Evolutionary conservation across 2,113 vertebrate species (phyloP).

Genomic region (Monarcha castaneiventris): DNA sequence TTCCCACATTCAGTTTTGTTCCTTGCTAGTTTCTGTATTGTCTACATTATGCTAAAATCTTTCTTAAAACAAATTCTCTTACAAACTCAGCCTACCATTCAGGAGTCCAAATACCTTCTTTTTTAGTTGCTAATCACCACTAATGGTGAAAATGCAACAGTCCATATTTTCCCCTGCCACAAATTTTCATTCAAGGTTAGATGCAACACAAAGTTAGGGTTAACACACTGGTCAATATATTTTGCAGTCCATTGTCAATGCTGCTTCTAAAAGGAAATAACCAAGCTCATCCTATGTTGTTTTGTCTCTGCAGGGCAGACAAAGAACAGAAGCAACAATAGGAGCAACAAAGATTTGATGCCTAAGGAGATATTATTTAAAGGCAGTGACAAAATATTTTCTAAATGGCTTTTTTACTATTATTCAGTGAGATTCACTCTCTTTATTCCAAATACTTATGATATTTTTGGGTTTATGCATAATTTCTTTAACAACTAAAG

Average conservation of each 20-base stretch:
- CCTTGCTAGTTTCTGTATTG: neutral
- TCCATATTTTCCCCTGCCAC: neutral
- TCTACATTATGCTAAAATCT: neutral
- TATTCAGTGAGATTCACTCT: neutral
- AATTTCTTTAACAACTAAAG: neutral
- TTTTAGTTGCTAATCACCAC: neutral
- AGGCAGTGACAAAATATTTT: neutral
- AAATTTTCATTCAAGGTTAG: neutral
- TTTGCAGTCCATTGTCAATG: neutral
- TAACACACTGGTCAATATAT: neutral
- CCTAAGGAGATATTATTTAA: neutral
- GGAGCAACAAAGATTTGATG: neutral
- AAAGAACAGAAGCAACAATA: neutral
- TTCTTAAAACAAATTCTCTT: neutral
- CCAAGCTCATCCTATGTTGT: neutral
- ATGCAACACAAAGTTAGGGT: neutral
- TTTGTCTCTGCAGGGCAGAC: neutral
- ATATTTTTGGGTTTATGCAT: neutral
- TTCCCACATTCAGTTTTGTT: neutral
- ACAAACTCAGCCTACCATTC: neutral
- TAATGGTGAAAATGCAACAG: neutral
- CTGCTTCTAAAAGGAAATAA: neutral
- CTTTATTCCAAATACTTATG: neutral
- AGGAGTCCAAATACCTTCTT: neutral
- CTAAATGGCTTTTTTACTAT: neutral